A percentile compares a stretch with the other conserved stretches of the same genome.
Conservation (phyloP, 2,113 vertebrate genomes). For the Anarhynchus alexandrinus region DNA sequence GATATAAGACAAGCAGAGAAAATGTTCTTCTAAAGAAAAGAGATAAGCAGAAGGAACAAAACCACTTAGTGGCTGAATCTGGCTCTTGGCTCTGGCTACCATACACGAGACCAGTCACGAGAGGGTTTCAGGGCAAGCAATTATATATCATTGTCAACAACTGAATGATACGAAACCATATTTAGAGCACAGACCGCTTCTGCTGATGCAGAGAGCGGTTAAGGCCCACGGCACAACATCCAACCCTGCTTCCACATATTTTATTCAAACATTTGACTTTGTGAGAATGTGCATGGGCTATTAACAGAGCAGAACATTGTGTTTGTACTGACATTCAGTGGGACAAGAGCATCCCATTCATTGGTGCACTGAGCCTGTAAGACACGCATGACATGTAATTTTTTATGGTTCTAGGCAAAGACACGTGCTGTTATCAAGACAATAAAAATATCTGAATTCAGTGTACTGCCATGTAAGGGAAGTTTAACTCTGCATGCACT, state of each 20-base stretch:
- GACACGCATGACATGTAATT: background rate
- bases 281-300: background rate
- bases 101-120: rapidly evolving
- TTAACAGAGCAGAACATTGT: background rate
- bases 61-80: rapidly evolving
- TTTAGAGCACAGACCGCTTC: background rate
- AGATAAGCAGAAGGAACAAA: background rate
- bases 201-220: background rate
- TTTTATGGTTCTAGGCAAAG: background rate
- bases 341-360: background rate
- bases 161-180: rapidly evolving
- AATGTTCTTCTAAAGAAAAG: background rate
- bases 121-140: background rate
- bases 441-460: background rate
- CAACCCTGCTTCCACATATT: background rate
- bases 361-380: background rate
- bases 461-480: background rate
- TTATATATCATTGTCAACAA: background rate
- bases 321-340: rapidly evolving
- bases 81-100: background rate
- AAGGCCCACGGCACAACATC: background rate
- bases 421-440: background rate
- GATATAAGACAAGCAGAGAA: background rate
- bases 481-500: background rate
- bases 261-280: background rate